A percentile compares a stretch with the other conserved stretches of the same genome.
phyloP scores from a whole-genome alignment of 1,140 invertebrate genomes.

The Dryas iulia region DNA sequence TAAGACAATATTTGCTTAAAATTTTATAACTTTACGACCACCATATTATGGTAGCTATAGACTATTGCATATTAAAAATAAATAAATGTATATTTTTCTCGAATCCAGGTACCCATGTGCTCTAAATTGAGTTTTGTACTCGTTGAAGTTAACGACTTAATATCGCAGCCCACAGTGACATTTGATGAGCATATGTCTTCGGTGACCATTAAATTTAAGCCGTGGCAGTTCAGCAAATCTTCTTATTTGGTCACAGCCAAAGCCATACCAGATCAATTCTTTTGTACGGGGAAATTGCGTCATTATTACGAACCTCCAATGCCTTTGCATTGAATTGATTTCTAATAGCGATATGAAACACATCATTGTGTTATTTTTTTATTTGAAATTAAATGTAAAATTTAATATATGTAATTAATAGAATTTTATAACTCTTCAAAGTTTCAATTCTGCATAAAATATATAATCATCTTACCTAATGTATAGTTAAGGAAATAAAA shows the following conservation, averaged over 20 bases:
- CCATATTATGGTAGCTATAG: too few relatives aligned
- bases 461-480: too few relatives aligned
- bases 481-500: too few relatives aligned
- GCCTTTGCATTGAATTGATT: too few relatives aligned
- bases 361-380: not conserved
- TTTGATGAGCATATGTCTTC: not conserved
- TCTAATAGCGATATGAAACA: not conserved
- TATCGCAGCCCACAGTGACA: slow-evolving; percentile 21
- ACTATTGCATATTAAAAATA: too few relatives aligned
- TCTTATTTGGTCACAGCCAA: slow-evolving; percentile 30
- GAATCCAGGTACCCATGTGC: slow-evolving; percentile 26
- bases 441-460: too few relatives aligned
- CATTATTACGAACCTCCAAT: not conserved
- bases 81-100: not conserved
- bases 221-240: slow-evolving; percentile 27
- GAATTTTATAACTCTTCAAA: too few relatives aligned
- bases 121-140: slow-evolving; percentile 24
- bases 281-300: not conserved
- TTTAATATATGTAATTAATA: not conserved
- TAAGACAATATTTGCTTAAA: too few relatives aligned
- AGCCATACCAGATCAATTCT: not conserved
- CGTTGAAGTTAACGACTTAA: slow-evolving; percentile 22
- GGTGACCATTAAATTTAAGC: slow-evolving; percentile 26
- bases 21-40: too few relatives aligned
- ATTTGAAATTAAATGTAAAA: not conserved